Evolutionary conservation across 2,113 vertebrate genomes (phyloP), one percentile per base, ranked within the genome.

Genomic region (Taxidea taxus): DNA sequence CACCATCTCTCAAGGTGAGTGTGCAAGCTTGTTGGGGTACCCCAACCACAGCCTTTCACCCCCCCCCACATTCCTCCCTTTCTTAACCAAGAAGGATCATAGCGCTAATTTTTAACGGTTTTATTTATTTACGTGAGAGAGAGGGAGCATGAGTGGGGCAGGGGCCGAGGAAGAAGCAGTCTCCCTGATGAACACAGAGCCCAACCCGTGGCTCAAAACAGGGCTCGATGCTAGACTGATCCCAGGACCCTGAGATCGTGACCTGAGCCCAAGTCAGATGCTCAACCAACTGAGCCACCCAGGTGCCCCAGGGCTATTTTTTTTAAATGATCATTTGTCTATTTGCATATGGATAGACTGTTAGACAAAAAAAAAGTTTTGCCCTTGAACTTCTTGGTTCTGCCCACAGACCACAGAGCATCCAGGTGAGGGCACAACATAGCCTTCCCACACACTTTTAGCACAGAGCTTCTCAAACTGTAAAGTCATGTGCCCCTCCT

Each of bases 1-100:
- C 93, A 98, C 99, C 95, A 99, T 99, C 97, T 99, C 99, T 25
- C 99, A 99, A 99, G 99, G 99, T 99, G 98, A 99, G 98, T 64
- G 2, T 37, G 27, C 1, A 0, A 0, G 25, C 20, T 8, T 3
- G 0, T 6, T 60, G 34, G 2, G 20, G 68, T 39, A 9, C 31
- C 60, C 6, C n/a, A 10, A 56, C 31, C 3, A 0, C 0, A 2
- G 0, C 81, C 49, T 1, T 2, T 16, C 7, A 2, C 4, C 42
- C 66, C 82, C 23, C 83, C 29, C 3, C 10, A 34, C 49, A 0
- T 8, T 4, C 23, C 23, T 18, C 1, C 34, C 12, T 25, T 0
- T 0, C 51, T 10, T 39, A 15, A 23, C 90, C 27, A 16, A 81
- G 10, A 64, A 82, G 54, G 29, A 16, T 44, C 11, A 54, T 6